These are phyloP conservation scores for Myanophis thanlyinensis DNA, from an alignment of 2,113 vertebrate genomes.

Conservation along the genomic window DNA sequence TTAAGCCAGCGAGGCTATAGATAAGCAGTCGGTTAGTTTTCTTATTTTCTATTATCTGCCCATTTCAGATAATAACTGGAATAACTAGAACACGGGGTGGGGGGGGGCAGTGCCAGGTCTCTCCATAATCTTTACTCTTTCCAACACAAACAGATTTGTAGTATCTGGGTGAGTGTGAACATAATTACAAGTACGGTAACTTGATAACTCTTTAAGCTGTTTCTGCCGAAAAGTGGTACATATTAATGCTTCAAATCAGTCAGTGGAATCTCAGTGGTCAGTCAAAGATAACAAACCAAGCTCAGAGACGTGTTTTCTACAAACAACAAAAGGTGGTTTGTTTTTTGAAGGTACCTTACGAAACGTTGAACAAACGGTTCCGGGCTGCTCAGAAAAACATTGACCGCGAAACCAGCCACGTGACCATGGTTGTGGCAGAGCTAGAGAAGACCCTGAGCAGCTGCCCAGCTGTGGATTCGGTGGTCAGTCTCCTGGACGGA, in stretches of 20 bases:
- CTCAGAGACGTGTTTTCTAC: background rate
- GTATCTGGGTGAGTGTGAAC: background rate
- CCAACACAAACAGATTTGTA: background rate
- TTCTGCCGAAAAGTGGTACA: background rate
- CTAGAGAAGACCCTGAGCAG: slow-evolving; percentile 95
- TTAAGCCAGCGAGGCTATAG: background rate
- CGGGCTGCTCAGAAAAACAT: slow-evolving; percentile 98
- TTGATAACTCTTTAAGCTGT: background rate
- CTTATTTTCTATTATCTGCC: background rate
- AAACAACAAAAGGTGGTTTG: background rate
- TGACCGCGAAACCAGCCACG: slow-evolving; percentile 95
- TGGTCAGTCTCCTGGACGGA: slow-evolving; percentile 94
- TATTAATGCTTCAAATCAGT: background rate
- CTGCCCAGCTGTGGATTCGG: slow-evolving; percentile 93
- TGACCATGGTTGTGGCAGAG: slow-evolving; percentile 96
- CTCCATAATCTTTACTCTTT: background rate
- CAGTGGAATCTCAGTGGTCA: too few relatives aligned
- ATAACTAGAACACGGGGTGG: background rate
- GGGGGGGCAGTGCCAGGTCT: background rate
- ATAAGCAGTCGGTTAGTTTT: background rate
- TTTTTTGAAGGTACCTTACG: slow-evolving; percentile 87
- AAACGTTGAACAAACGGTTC: slow-evolving; percentile 97
- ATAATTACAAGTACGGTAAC: background rate
- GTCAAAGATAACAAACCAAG: background rate
- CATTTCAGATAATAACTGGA: background rate